Evolutionary conservation across 1,140 invertebrate species (phyloP), one percentile per base, ranked within the genome.

Genomic region (Bactericera cockerelli): DNA sequence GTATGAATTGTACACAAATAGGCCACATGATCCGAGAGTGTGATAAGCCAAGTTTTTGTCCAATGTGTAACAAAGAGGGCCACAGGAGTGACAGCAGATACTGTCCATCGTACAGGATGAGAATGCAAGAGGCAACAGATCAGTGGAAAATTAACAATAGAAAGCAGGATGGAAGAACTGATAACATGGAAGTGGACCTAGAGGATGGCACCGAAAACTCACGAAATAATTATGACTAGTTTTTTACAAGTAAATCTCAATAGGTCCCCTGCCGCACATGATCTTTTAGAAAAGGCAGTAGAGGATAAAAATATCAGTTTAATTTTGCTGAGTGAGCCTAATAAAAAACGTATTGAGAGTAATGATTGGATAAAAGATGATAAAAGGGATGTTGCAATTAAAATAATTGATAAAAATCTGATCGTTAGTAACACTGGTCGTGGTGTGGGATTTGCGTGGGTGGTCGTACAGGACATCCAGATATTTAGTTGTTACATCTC

Each of bases 181-280:
- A n/a, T n/a, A n/a, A n/a, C n/a, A n/a, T n/a, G n/a, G n/a, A n/a
- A n/a, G n/a, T n/a, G n/a, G n/a, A n/a, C n/a, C n/a, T n/a, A n/a
- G n/a, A n/a, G n/a, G n/a, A n/a, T n/a, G n/a, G n/a, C n/a, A n/a
- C n/a, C n/a, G n/a, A n/a, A n/a, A n/a, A n/a, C n/a, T n/a, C n/a
- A n/a, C n/a, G n/a, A n/a, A n/a, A n/a, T n/a, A n/a, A n/a, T n/a
- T n/a, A n/a, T n/a, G n/a, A n/a, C n/a, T n/a, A n/a, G n/a, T n/a
- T 10, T 59, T 1, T 22, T 59, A 14, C 58, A 59, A 55, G 55
- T 59, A 6, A 59, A 59, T 13, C 0, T 54, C 1, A 49, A 19
- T 10, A 21, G 26, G 1, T 8, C 16, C 11, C 16, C 26, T 6
- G 25, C 1, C 0, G 58, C 58, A 0, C 42, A 59, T 22, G 58